Evolutionary conservation across 2,113 vertebrate genomes (phyloP), one percentile per base, ranked within the genome.

Genomic region (Pithys albifrons): DNA sequence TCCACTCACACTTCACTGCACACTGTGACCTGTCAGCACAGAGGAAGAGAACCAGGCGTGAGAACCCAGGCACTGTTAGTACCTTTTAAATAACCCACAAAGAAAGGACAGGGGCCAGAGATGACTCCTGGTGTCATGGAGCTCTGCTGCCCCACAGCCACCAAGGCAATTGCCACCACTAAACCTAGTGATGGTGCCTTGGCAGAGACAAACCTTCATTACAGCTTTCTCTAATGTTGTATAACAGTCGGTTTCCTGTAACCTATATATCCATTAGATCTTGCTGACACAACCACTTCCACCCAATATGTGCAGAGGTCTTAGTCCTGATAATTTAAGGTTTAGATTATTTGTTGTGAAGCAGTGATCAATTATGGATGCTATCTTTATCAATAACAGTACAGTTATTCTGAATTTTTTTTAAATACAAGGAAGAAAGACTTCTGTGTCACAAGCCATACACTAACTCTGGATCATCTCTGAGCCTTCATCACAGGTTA

Each of bases 1-100:
- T 76, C 7, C 19, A 69, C 27, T 77, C 54, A 35, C 39, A 48
- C 27, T 81, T 55, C 22, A 19, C 20, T 61, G 73, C 29, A 81
- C 23, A n/a, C 8, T 0, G 0, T 46, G 39, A 78, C 73, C 31
- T 72, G 31, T 14, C 55, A 78, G 29, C 5, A 2, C 16, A 67
- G 33, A 58, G 41, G n/a, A 83, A 49, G 29, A 67, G 52, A 82
- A 52, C 45, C 52, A 35, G 15, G 15, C 8, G 5, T 88, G 39
- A 3, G 1, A 71, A 51, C 33, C n/a, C 0, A 0, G 43, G 29
- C n/a, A 66, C 0, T 0, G 4, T 19, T 1, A 1, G 20, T 13
- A 1, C 41, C n/a, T 39, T 73, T 73, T 31, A 28, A 48, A 73
- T 17, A 35, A 52, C 14, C 19, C 35, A 55, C 18, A 33, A 10